These are phyloP conservation scores for Agrotis exclamationis DNA, from an alignment of 2,888 invertebrate genomes.

Conservation along the genomic window DNA sequence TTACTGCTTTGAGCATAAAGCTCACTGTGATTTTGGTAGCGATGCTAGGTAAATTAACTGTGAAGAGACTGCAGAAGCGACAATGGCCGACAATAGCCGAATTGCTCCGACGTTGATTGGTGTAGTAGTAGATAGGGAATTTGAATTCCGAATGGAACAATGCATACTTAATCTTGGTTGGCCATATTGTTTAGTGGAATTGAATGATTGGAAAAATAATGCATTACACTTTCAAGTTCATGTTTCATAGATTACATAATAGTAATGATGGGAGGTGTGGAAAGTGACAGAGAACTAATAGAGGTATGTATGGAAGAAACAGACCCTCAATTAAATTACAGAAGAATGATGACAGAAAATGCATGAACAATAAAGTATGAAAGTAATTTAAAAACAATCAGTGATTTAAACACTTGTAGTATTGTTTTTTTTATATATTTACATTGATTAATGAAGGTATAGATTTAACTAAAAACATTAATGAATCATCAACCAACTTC, in stretches of 20 bases:
- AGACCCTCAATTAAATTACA: too few relatives aligned
- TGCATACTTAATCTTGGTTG: conserved; percentile 40
- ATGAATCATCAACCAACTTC: neutral
- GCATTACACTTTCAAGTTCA: neutral
- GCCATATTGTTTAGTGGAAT: conserved; percentile 42
- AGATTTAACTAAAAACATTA: too few relatives aligned
- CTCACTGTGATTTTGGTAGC: neutral
- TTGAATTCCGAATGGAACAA: conserved; percentile 46
- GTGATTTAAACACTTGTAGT: too few relatives aligned
- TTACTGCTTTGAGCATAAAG: neutral
- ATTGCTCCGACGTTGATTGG: conserved; percentile 50
- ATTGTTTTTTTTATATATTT: too few relatives aligned
- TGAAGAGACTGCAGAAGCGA: neutral
- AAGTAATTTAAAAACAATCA: too few relatives aligned
- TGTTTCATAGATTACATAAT: neutral
- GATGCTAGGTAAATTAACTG: neutral
- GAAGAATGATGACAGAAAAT: too few relatives aligned
- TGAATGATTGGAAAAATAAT: conserved; percentile 11
- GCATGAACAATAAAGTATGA: too few relatives aligned
- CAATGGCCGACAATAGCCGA: conserved; percentile 45
- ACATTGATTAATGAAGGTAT: too few relatives aligned
- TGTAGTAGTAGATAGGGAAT: conserved; percentile 37
- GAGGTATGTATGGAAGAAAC: too few relatives aligned
- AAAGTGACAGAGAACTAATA: too few relatives aligned
- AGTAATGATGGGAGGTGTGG: neutral